phyloP scores from a whole-genome alignment of 2,888 invertebrate species.

The Acanthosepion lycidas region DNA sequence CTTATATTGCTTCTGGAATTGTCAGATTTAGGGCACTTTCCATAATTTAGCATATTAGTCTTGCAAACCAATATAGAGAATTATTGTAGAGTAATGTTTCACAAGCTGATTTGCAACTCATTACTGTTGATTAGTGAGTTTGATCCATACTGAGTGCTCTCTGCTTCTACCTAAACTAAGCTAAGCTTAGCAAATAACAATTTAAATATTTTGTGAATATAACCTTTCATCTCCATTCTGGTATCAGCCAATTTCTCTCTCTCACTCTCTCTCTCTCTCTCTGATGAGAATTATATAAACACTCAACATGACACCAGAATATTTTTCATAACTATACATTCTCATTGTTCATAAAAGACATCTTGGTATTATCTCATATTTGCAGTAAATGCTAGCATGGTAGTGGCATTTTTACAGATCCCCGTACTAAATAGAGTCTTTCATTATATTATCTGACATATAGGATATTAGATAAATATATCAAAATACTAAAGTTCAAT shows the following conservation, averaged over 20 bases:
- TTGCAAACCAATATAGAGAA: too few species aligned
- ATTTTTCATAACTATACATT: not conserved
- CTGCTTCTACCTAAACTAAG: not conserved
- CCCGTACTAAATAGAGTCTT: not conserved
- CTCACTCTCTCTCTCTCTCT: not conserved
- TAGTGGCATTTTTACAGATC: not conserved
- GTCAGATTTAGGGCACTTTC: too few species aligned
- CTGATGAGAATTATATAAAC: not conserved
- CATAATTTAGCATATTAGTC: too few species aligned
- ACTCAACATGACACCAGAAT: not conserved
- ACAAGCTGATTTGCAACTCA: too few species aligned
- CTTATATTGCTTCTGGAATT: too few species aligned
- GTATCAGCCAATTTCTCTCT: not conserved
- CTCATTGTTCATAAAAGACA: not conserved
- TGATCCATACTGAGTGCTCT: too few species aligned
- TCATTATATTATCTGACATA: not conserved
- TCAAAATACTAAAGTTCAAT: too few species aligned
- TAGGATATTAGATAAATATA: too few species aligned
- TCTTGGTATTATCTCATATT: not conserved
- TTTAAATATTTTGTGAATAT: not conserved
- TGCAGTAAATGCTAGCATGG: not conserved
- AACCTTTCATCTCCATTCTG: not conserved
- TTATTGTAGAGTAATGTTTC: too few species aligned
- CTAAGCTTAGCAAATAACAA: not conserved
- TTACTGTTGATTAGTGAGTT: too few species aligned